Conservation (phyloP, 2,113 vertebrate genomes). For the Procavia capensis region DNA sequence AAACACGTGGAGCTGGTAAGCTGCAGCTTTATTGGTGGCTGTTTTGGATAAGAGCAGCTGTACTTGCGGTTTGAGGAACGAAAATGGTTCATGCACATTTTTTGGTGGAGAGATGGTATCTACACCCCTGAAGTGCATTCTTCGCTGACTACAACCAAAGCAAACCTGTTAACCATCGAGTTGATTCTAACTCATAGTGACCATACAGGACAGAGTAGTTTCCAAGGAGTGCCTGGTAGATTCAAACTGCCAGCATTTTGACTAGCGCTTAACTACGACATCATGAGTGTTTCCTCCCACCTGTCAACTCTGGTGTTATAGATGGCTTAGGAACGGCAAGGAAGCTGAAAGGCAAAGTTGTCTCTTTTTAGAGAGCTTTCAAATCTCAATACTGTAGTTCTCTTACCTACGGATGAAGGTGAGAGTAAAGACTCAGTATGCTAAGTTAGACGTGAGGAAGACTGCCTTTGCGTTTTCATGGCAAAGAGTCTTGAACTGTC, state of each 20-base stretch:
- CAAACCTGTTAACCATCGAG: too few relatives aligned
- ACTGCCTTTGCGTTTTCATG: constrained; percentile 47
- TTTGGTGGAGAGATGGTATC: constrained; percentile 10
- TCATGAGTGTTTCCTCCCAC: too few relatives aligned
- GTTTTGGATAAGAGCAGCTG: constrained; percentile 28
- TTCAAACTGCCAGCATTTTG: too few relatives aligned
- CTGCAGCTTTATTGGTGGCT: constrained; percentile 19
- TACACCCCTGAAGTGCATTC: constrained; percentile 8
- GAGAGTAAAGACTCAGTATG: background rate
- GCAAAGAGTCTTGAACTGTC: constrained; percentile 17
- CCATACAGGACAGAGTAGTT: too few relatives aligned
- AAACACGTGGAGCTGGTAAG: background rate
- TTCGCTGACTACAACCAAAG: constrained; percentile 51
- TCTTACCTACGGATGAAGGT: constrained; percentile 13
- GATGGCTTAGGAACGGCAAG: constrained; percentile 6
- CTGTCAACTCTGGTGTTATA: constrained; percentile 27
- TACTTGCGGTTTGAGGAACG: constrained; percentile 27
- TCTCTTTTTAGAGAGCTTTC: constrained; percentile 42
- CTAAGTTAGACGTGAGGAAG: constrained; percentile 41
- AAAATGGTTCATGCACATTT: constrained; percentile 46
- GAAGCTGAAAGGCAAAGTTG: constrained; percentile 19
- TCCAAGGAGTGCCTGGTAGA: too few relatives aligned
- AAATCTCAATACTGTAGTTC: constrained; percentile 26
- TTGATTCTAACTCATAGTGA: too few relatives aligned
- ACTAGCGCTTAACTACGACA: too few relatives aligned